Evolutionary conservation across 2,113 vertebrate species (phyloP), one percentile per base, ranked within the genome.

Genomic region (Oreochromis spilurus): DNA sequence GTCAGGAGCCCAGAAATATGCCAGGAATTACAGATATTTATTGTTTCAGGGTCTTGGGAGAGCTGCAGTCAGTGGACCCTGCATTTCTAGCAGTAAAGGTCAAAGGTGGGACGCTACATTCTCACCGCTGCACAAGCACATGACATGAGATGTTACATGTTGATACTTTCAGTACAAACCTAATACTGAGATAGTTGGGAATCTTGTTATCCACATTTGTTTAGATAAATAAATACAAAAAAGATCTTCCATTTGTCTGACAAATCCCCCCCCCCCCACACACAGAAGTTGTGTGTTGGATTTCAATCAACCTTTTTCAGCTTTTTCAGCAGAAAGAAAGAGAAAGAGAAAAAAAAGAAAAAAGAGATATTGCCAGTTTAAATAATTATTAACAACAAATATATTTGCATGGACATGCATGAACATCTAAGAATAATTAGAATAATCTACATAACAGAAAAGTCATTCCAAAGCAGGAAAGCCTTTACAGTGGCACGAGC

Each of bases 21-120:
- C 81, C 78, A 86, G 83, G 88, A 91, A 90, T 87, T 84, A 78
- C 36, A 62, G 40, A 65, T 90, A 89, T 91, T 90, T 93, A 85
- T 91, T 93, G 58, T 84, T 82, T 82, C 58, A 79, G 24, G 48
- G 82, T n/a, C 84, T 48, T 34, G 1, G 43, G 77, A 67, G 87
- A 85, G 48, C 58, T 81, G 81, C 70, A 80, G 70, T 80, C 4
- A 81, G 48, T 83, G 29, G 75, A 78, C 26, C 54, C 79, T 50
- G 45, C 57, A 34, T 84, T 72, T 67, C 77, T 17, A 40, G 31
- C 24, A 11, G 17, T 24, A n/a, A 80, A 65, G 77, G 54, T 84
- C 72, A 91, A 78, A 86, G 78, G 77, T 67, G 40, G 79, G 29
- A 31, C 21, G 36, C 75, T 17, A 67, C 19, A 65, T 77, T 80